Evolutionary conservation across 2,113 vertebrate species (phyloP).

Genomic region (Cinclus mexicanus): DNA sequence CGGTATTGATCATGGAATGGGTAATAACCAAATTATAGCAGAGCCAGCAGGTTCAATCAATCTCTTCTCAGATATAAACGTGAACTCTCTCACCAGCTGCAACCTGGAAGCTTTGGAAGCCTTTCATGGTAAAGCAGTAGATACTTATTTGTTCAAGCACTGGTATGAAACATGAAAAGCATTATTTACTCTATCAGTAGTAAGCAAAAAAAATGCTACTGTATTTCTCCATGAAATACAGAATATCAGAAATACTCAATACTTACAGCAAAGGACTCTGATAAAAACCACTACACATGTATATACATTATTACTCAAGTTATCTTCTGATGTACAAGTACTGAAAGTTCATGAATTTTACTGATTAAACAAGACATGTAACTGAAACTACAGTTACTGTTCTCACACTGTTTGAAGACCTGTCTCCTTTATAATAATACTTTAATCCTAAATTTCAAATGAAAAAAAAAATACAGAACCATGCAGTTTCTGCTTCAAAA

Average conservation of each 20-base stretch:
- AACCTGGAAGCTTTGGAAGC: not conserved
- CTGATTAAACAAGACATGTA: not conserved
- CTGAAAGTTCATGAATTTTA: not conserved
- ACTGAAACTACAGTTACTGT: not conserved
- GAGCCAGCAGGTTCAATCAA: rapidly evolving
- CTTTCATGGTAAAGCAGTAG: not conserved
- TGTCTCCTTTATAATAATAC: not conserved
- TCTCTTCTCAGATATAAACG: not conserved
- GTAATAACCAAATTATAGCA: not conserved
- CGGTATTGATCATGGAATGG: rapidly evolving
- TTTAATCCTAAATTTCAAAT: not conserved
- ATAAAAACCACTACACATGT: not conserved
- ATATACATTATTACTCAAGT: not conserved
- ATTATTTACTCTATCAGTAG: not conserved
- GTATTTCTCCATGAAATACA: not conserved
- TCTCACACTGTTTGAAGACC: not conserved
- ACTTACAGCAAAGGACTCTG: not conserved
- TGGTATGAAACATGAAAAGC: not conserved
- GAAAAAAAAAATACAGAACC: not conserved
- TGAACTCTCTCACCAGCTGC: not conserved
- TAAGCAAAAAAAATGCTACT: not conserved
- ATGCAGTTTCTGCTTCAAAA: not conserved
- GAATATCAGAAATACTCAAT: not conserved
- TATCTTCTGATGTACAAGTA: not conserved
- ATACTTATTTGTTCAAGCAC: not conserved